Evolutionary conservation across 2,888 invertebrate species (phyloP).

Genomic region (Chrysolina americana): DNA sequence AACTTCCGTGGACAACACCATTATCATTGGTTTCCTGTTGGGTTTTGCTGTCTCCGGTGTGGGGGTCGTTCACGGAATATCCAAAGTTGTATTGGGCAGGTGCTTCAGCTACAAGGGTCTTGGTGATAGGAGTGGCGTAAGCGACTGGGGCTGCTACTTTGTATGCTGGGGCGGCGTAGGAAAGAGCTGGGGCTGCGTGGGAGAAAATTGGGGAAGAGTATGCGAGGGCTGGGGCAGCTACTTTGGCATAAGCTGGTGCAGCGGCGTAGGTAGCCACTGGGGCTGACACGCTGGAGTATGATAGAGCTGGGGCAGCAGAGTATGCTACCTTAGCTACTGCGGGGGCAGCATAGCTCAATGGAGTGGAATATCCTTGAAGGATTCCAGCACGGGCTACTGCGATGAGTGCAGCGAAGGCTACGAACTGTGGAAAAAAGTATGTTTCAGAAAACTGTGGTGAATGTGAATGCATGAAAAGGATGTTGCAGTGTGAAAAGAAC

Average conservation of each 20-base stretch:
- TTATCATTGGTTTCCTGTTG: conserved; percentile 76
- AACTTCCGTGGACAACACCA: conserved; percentile 64
- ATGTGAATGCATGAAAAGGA: too few species aligned
- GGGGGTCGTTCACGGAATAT: conserved; percentile 53
- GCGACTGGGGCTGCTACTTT: conserved; percentile 65
- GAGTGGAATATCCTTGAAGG: conserved; percentile 51
- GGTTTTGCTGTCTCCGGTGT: conserved; percentile 72
- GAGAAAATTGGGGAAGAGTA: not conserved
- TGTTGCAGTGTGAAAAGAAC: too few species aligned
- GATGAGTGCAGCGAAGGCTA: conserved; percentile 57
- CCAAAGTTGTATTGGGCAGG: conserved; percentile 45
- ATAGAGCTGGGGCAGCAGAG: conserved; percentile 49
- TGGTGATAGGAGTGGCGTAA: conserved; percentile 56
- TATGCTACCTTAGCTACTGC: conserved; percentile 45
- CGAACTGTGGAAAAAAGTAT: conserved; percentile 53
- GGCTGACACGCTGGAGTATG: conserved; percentile 49
- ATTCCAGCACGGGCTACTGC: conserved; percentile 57
- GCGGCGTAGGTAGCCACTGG: conserved; percentile 21
- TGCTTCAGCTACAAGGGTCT: conserved; percentile 43
- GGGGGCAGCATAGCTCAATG: conserved; percentile 40
- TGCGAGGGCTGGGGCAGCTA: conserved; percentile 55
- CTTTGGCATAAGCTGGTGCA: conserved; percentile 29
- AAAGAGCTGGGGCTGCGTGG: not conserved
- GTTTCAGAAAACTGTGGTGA: too few species aligned
- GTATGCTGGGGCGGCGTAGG: conserved; percentile 53